Conservation (phyloP, 2,888 invertebrate genomes). For the Agrilus mali region DNA sequence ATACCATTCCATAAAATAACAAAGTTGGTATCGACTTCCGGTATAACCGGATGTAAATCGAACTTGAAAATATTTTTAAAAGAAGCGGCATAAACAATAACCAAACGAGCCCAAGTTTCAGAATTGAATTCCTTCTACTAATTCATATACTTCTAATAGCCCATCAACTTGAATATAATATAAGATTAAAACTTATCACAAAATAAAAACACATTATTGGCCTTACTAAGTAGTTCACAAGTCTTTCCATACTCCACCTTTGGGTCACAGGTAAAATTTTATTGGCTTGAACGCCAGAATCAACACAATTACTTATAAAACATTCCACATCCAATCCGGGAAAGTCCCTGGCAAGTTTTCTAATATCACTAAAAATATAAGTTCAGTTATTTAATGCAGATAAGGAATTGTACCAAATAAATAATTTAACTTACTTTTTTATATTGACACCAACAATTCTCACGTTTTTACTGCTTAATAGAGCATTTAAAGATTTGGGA, state of each 20-base stretch:
- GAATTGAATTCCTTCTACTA: too few species aligned
- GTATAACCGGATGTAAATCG: too few species aligned
- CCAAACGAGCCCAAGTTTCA: too few species aligned
- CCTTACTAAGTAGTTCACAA: conserved; percentile 42
- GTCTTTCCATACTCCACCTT: conserved; percentile 47
- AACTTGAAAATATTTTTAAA: too few species aligned
- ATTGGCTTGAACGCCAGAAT: conserved; percentile 45
- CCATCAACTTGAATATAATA: not conserved
- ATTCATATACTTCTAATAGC: too few species aligned
- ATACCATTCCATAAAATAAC: too few species aligned
- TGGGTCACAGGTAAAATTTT: conserved; percentile 35
- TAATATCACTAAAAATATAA: conserved; percentile 44
- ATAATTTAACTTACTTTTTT: conserved; percentile 38
- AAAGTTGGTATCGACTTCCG: too few species aligned
- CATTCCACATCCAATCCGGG: conserved; percentile 38
- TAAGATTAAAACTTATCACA: not conserved
- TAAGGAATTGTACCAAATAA: not conserved
- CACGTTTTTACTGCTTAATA: conserved; percentile 45
- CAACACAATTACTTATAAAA: conserved; percentile 45
- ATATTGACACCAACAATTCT: conserved; percentile 49
- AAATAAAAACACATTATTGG: conserved; percentile 1
- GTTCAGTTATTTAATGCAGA: conserved; percentile 1
- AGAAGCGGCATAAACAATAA: too few species aligned
- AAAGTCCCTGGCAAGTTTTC: conserved; percentile 50
- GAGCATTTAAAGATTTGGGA: conserved; percentile 40